Percentiles rank a stretch among this genome's conserved stretches.
Conservation (phyloP, 2,113 vertebrate species). For the Riparia riparia region DNA sequence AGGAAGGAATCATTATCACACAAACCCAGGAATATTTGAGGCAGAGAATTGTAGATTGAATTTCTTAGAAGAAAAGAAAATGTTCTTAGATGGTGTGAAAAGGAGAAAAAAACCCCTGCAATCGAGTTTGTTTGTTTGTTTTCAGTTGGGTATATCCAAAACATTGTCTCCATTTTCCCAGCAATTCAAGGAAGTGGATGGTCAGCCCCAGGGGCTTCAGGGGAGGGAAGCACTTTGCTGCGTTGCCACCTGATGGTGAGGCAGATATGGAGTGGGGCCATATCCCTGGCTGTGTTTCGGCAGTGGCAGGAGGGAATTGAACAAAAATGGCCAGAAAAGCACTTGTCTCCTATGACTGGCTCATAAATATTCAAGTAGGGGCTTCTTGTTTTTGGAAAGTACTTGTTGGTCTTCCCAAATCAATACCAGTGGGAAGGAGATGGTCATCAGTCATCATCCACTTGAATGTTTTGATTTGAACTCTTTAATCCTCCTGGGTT, state of each 20-base stretch:
- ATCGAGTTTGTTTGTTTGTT: neutral
- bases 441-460: neutral
- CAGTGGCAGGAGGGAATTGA: neutral
- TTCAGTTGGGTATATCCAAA: neutral
- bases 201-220: fast-evolving
- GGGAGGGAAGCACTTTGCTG: neutral
- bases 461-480: neutral
- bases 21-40: neutral
- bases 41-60: neutral
- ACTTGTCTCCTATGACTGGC: neutral
- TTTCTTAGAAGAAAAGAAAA: neutral
- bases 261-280: neutral
- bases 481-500: neutral
- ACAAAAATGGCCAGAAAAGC: neutral
- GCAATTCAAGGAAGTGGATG: neutral
- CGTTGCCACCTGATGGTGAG: neutral
- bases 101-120: neutral
- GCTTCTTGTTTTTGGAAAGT: neutral
- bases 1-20: neutral
- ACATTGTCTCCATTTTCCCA: neutral
- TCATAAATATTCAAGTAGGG: neutral
- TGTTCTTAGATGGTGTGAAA: neutral
- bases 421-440: neutral
- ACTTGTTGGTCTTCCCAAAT: neutral
- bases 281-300: fast-evolving